These are phyloP conservation scores for Acromyrmex echinatior DNA, from an alignment of 1,140 invertebrate genomes.

Conservation along the genomic window DNA sequence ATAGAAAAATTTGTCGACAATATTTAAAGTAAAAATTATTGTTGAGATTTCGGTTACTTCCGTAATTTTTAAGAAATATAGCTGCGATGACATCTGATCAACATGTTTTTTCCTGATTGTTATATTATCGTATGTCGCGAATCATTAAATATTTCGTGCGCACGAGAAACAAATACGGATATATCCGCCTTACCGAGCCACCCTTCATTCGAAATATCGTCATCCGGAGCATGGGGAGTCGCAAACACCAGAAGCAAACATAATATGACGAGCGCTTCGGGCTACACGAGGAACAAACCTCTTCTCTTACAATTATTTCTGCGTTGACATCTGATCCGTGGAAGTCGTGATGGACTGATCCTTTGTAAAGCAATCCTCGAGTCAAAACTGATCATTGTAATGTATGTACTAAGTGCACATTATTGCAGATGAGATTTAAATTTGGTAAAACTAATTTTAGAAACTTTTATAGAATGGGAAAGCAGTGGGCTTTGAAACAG, in stretches of 20 bases:
- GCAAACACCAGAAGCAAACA: slow-evolving; percentile 86
- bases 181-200: slow-evolving; percentile 67
- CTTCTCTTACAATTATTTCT: slow-evolving; percentile 73
- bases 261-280: slow-evolving; percentile 86
- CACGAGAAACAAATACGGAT: slow-evolving; percentile 61
- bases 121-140: not conserved
- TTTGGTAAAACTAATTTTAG: not conserved
- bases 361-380: slow-evolving; percentile 50
- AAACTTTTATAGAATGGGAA: not conserved
- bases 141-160: slow-evolving; percentile 43
- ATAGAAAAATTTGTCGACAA: not conserved
- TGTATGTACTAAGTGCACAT: not conserved
- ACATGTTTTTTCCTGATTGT: not conserved
- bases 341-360: slow-evolving; percentile 28
- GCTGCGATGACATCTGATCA: not conserved
- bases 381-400: slow-evolving; percentile 39
- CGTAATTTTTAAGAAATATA: not conserved
- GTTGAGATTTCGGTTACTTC: not conserved
- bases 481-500: no score
- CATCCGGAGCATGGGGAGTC: slow-evolving; percentile 72
- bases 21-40: not conserved
- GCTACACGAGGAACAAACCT: slow-evolving; percentile 76
- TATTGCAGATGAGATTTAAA: no score
- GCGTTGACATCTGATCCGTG: slow-evolving; percentile 58
- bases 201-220: slow-evolving; percentile 73